Percentiles rank a stretch among this genome's conserved stretches.
These are phyloP conservation scores for Bombus consobrinus DNA, from an alignment of 1,140 invertebrate genomes.

Conservation along the genomic window DNA sequence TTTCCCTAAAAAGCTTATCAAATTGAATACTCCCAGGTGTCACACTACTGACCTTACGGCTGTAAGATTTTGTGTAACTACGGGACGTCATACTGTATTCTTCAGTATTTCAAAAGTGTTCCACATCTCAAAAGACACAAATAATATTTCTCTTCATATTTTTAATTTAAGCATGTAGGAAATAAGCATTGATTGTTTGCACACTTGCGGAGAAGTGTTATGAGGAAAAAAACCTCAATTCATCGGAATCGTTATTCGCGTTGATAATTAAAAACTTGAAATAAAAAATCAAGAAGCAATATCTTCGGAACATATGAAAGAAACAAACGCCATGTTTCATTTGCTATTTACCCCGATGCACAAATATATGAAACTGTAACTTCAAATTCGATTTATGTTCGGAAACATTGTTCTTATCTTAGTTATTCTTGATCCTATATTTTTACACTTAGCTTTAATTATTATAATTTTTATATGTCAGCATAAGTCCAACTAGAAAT, in stretches of 20 bases:
- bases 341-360: constrained; percentile 70
- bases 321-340: constrained; percentile 81
- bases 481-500: constrained; percentile 67
- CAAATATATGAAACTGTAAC: constrained; percentile 59
- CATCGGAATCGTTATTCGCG: constrained; percentile 36
- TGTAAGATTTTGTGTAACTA: constrained; percentile 84
- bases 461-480: constrained; percentile 46
- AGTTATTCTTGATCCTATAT: constrained; percentile 20
- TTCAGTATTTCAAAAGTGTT: constrained; percentile 58
- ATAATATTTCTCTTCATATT: constrained; percentile 66
- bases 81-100: constrained; percentile 82
- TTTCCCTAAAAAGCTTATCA: constrained; percentile 92
- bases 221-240: not conserved
- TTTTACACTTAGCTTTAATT: constrained; percentile 47
- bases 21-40: constrained; percentile 87
- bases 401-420: constrained; percentile 33
- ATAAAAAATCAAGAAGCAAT: constrained; percentile 44
- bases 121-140: constrained; percentile 70
- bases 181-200: constrained; percentile 35
- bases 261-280: constrained; percentile 25
- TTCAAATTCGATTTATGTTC: constrained; percentile 55
- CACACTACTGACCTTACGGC: constrained; percentile 82
- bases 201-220: constrained; percentile 38
- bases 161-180: constrained; percentile 32
- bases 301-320: constrained; percentile 70